These are phyloP conservation scores for Biston stratarius DNA, from an alignment of 2,888 invertebrate genomes.

Conservation along the genomic window DNA sequence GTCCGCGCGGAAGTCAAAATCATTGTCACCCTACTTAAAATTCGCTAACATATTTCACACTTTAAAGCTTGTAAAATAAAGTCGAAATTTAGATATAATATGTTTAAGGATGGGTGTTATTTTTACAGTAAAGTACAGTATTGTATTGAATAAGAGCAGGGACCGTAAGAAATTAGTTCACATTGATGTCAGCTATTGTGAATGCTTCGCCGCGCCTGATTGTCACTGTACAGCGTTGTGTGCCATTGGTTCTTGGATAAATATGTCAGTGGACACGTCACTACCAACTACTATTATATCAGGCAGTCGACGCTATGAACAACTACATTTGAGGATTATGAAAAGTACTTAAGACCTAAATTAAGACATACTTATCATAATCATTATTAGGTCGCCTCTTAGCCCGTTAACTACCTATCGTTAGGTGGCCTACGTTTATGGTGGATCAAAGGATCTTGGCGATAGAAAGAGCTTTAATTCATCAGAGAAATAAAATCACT, in stretches of 20 bases:
- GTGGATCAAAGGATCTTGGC: too few species aligned
- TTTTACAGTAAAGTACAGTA: conserved; percentile 54
- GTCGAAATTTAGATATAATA: conserved; percentile 36
- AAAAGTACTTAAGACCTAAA: too few species aligned
- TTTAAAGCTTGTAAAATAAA: background rate
- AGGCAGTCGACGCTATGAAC: too few species aligned
- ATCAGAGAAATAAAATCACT: too few species aligned
- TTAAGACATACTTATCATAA: too few species aligned
- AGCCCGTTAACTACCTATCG: too few species aligned
- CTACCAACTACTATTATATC: background rate
- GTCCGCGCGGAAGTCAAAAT: conserved; percentile 72
- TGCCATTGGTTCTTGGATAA: conserved; percentile 8
- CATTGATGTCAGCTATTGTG: conserved; percentile 74
- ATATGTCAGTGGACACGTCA: background rate
- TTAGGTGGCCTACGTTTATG: too few species aligned
- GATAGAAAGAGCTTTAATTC: too few species aligned
- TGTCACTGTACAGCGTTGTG: conserved; percentile 46
- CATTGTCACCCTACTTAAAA: conserved; percentile 54
- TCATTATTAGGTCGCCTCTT: too few species aligned
- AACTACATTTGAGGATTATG: too few species aligned
- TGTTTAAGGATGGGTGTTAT: conserved; percentile 44
- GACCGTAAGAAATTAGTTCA: conserved; percentile 83
- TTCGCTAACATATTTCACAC: conserved; percentile 29
- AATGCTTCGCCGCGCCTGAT: conserved; percentile 55
- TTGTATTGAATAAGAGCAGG: conserved; percentile 71